These are phyloP conservation scores for Brachyptera risi DNA, from an alignment of 2,888 invertebrate species.

Conservation along the genomic window DNA sequence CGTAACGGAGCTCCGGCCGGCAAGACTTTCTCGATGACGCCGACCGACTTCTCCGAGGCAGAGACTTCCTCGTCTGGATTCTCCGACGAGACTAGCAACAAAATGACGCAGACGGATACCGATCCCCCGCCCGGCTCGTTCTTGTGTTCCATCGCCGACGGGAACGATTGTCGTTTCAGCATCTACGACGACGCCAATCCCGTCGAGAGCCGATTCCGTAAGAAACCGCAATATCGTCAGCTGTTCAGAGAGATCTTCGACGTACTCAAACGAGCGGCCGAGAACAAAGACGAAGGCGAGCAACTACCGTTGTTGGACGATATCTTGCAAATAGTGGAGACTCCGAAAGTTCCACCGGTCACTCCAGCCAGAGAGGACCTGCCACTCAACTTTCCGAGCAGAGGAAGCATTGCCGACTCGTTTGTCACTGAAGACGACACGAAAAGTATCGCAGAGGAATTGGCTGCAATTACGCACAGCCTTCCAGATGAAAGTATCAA, in stretches of 20 bases:
- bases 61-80: conserved; percentile 83
- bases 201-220: conserved; percentile 75
- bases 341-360: conserved; percentile 61
- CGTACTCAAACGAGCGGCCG: conserved; percentile 77
- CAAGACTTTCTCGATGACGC: conserved; percentile 58
- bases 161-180: conserved; percentile 80
- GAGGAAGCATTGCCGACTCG: background rate
- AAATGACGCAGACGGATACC: conserved; percentile 76
- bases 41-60: conserved; percentile 78
- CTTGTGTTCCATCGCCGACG: conserved; percentile 78
- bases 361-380: conserved; percentile 63
- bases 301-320: conserved; percentile 68
- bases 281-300: conserved; percentile 76
- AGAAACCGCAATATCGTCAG: conserved; percentile 75
- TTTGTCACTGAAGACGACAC: background rate
- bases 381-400: conserved; percentile 54
- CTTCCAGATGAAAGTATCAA: conserved; percentile 6
- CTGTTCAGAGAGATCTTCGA: conserved; percentile 81
- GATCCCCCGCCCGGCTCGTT: conserved; percentile 69
- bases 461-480: background rate
- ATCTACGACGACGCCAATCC: conserved; percentile 75
- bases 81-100: conserved; percentile 79
- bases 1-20: conserved; percentile 42
- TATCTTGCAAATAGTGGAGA: conserved; percentile 45
- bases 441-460: background rate